These are phyloP conservation scores for Temnothorax ravouxi DNA, from an alignment of 2,888 invertebrate species.

Conservation along the genomic window DNA sequence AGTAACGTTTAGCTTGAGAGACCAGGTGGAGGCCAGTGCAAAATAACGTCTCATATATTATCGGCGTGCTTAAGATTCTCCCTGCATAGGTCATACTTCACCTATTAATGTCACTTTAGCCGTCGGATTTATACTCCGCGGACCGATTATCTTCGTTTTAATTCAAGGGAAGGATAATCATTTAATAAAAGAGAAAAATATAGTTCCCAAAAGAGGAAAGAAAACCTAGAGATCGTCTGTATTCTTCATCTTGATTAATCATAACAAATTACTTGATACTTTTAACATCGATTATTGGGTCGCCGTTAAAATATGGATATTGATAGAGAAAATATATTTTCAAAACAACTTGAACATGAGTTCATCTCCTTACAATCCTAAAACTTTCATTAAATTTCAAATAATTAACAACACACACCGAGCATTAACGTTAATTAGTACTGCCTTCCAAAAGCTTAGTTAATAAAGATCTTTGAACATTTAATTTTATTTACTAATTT, in stretches of 20 bases:
- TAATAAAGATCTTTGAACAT: not conserved
- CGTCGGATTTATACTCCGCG: not conserved
- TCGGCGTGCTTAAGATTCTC: not conserved
- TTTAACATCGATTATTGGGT: not conserved
- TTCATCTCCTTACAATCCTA: no score
- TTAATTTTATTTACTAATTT: conserved; percentile 4
- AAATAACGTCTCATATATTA: conserved; percentile 31
- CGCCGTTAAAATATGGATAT: not conserved
- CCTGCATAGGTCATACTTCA: not conserved
- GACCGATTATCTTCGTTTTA: not conserved
- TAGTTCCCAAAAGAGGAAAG: not conserved
- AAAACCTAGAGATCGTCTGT: not conserved
- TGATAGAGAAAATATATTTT: not conserved
- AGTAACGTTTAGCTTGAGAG: not conserved
- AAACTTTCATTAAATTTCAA: not conserved
- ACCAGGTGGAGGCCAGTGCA: not conserved
- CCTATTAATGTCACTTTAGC: not conserved
- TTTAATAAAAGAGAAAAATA: not conserved
- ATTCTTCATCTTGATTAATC: not conserved
- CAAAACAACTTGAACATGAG: not conserved
- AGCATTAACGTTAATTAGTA: not conserved
- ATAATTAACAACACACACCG: not conserved
- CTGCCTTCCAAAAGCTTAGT: not conserved
- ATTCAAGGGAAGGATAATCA: not conserved
- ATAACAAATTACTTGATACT: conserved; percentile 21